Evolutionary conservation across 2,113 vertebrate genomes (phyloP).

Genomic region (Corythoichthys intestinalis): DNA sequence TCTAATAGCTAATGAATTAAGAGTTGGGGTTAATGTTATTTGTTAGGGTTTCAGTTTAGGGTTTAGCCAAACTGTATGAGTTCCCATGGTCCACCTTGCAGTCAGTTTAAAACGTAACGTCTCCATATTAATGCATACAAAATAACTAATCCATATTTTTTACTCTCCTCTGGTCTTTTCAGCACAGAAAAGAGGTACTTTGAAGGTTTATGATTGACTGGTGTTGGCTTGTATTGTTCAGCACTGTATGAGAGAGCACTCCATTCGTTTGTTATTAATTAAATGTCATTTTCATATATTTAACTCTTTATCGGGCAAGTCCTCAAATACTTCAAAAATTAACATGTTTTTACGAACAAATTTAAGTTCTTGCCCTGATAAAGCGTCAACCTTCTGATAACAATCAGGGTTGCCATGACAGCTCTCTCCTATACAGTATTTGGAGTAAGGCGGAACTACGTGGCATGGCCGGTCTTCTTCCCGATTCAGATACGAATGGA

Average conservation of each 20-base stretch:
- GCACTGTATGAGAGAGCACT: constrained; percentile 76
- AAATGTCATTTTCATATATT: not conserved
- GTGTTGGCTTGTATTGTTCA: constrained; percentile 67
- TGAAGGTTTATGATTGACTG: constrained; percentile 40
- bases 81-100: not conserved
- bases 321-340: not conserved
- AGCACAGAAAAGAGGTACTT: constrained; percentile 95
- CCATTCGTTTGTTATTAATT: constrained; percentile 58
- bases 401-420: not conserved
- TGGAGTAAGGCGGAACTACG: constrained; percentile 74
- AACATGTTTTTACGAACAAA: not conserved
- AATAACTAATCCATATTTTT: constrained; percentile 44
- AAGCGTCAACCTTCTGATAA: not conserved
- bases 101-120: not conserved
- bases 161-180: constrained; percentile 79
- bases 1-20: not conserved
- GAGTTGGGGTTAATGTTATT: not conserved
- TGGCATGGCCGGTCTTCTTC: constrained; percentile 76
- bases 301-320: not conserved
- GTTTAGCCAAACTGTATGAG: not conserved
- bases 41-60: not conserved
- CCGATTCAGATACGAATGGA: constrained; percentile 58
- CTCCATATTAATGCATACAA: not conserved
- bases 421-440: constrained; percentile 73
- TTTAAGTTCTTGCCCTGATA: not conserved